Base-by-base conservation (phyloP, 2,888 invertebrate genomes). In the Dione vanillae region DNA sequence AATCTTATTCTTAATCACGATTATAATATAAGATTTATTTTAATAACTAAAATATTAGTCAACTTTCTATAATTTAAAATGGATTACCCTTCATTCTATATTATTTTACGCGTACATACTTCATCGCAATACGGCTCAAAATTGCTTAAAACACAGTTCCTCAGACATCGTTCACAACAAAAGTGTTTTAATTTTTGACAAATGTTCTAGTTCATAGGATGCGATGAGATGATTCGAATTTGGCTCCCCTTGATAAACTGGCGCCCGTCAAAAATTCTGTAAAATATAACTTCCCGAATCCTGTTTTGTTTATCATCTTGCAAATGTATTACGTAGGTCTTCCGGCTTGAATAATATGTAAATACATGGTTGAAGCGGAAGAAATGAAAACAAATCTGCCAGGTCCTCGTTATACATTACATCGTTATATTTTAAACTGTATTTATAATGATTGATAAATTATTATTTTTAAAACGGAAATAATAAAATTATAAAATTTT, bases 291-390 rank as follows among this genome's bases (percentile, higher is more conserved):
- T 86, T 85, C 81, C 84, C 82, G 80, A 80, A 77, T 83, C 79
- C 81, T 82, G 83, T 85, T 85, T 83, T 85, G 86, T 87, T 88
- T 87, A 87, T 90, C 86, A 87, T 88, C 83, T 85, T 82, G 82
- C 80, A 86, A 88, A 89, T 86, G 82, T 88, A 88, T 88, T 84
- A 82, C 81, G 81, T 77, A 84, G 81, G 80, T 79, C 82, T 87
- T 87, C 85, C 84, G 78, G 83, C 80, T 83, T 83, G 82, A 83
- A 79, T 85, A 83, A 83, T 87, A 87, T 88, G 87, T 86, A 88
- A 88, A 89, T 86, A 87, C 77, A 77, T 79, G 81, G 76, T 78
- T 82, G 79, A 80, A 83, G 82, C 83, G 85, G 85, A 85, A 87
- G 83, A 80, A 85, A 89, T 86, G 85, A 84, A 86, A 81, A 79